These are phyloP conservation scores for Drosophila kikkawai DNA, from an alignment of 1,140 invertebrate species.

Conservation along the genomic window DNA sequence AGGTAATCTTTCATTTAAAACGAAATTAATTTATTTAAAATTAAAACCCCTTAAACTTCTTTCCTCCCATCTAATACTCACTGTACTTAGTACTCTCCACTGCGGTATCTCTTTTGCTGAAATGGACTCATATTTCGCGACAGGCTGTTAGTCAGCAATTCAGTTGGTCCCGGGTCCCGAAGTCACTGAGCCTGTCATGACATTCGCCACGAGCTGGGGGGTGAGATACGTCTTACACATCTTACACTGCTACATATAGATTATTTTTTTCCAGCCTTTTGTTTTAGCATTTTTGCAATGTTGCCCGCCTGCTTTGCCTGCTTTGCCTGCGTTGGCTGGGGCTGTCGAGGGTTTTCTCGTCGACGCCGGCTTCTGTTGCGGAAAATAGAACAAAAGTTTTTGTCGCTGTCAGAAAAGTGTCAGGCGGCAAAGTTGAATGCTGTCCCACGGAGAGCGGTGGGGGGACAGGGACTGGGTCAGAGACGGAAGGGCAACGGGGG, in stretches of 20 bases:
- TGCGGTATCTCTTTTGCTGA: constrained; percentile 71
- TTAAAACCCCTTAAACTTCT: background rate
- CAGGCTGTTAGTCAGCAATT: constrained; percentile 83
- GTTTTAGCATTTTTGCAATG: constrained; percentile 74
- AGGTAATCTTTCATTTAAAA: no score
- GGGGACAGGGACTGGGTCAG: constrained; percentile 15
- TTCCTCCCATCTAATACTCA: constrained; percentile 8
- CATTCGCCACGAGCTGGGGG: constrained; percentile 61
- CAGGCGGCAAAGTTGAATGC: constrained; percentile 81
- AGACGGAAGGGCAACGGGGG: constrained; percentile 26
- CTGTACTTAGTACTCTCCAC: constrained; percentile 27
- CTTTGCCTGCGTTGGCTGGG: constrained; percentile 34
- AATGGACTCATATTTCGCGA: constrained; percentile 84
- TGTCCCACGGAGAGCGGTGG: constrained; percentile 48
- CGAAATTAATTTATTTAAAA: no score
- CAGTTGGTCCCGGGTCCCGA: constrained; percentile 71
- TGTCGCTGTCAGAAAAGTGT: constrained; percentile 83
- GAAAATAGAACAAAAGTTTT: constrained; percentile 83
- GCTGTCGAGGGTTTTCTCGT: constrained; percentile 59
- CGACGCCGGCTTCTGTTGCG: constrained; percentile 50
- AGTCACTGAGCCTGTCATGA: constrained; percentile 83
- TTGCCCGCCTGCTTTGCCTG: constrained; percentile 31
- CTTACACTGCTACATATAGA: constrained; percentile 36
- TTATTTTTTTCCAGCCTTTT: constrained; percentile 65
- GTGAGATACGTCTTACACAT: constrained; percentile 42